These are phyloP conservation scores for Phoeniculus purpureus DNA, from an alignment of 2,797 vertebrate species.

Conservation along the genomic window DNA sequence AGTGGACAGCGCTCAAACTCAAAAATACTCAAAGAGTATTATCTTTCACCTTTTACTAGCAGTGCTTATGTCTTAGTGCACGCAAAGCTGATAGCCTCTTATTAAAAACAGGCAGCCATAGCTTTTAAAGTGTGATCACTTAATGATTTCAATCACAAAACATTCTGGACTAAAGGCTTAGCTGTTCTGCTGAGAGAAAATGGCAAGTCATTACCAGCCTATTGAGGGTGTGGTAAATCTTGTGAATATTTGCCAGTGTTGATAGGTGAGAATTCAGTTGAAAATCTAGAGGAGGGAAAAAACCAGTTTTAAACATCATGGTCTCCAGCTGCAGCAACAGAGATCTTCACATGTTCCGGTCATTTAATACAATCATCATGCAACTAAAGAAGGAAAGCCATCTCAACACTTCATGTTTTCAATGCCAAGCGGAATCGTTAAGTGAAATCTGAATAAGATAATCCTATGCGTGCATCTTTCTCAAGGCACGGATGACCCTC, in stretches of 20 bases:
- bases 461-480: not conserved
- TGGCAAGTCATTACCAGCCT: slow-evolving; percentile 90
- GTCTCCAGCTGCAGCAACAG: not conserved
- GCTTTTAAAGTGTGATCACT: not conserved
- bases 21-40: no score
- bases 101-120: not conserved
- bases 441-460: not conserved
- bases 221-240: slow-evolving; percentile 99
- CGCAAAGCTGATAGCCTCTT: not conserved
- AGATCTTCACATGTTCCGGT: not conserved
- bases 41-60: not conserved
- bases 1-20: not conserved
- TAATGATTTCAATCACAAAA: slow-evolving; percentile 10
- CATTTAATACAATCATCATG: not conserved
- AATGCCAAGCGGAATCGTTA: not conserved
- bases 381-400: not conserved
- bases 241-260: slow-evolving; percentile 99
- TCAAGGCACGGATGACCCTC: not conserved
- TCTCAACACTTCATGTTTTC: not conserved
- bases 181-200: slow-evolving; percentile 61
- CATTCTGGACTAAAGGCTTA: slow-evolving; percentile 12
- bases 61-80: not conserved
- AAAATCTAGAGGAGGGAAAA: slow-evolving; percentile 85
- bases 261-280: slow-evolving; percentile 99
- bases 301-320: not conserved